A percentile compares a stretch with the other conserved stretches of the same genome.
phyloP scores from a whole-genome alignment of 2,888 invertebrate species.

The Diarsia rubi region DNA sequence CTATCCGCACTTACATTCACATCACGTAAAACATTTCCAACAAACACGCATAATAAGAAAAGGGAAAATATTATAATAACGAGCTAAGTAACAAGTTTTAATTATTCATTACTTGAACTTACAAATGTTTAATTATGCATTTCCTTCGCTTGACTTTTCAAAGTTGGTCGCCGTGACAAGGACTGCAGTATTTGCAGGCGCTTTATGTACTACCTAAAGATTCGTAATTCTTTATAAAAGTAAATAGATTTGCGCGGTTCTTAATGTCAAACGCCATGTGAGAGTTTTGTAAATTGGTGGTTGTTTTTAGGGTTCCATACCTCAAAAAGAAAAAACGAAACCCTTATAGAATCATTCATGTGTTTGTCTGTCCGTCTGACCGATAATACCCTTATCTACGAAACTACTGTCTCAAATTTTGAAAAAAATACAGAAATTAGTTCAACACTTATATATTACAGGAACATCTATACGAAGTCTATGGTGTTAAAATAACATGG shows the following conservation, averaged over 20 bases:
- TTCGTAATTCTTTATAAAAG: slow-evolving; percentile 16
- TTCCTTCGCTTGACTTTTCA: slow-evolving; percentile 57
- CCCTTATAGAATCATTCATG: too few relatives aligned
- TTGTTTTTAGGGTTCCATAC: too few relatives aligned
- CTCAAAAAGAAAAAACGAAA: too few relatives aligned
- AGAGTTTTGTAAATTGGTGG: neutral
- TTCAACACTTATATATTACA: too few relatives aligned
- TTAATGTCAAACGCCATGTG: slow-evolving; percentile 9
- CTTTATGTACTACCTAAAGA: slow-evolving; percentile 23
- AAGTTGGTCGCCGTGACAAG: slow-evolving; percentile 53
- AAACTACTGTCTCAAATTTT: too few relatives aligned
- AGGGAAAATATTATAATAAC: slow-evolving; percentile 48
- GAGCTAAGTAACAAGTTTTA: slow-evolving; percentile 61
- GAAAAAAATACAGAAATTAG: too few relatives aligned
- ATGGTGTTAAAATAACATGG: too few relatives aligned
- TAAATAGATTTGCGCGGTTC: neutral
- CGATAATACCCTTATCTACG: too few relatives aligned
- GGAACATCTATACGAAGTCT: too few relatives aligned
- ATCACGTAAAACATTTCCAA: neutral
- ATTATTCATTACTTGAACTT: slow-evolving; percentile 62
- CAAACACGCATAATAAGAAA: slow-evolving; percentile 11
- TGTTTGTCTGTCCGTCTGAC: too few relatives aligned
- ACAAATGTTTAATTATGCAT: slow-evolving; percentile 65
- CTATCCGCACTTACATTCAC: neutral
- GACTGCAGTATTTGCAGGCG: slow-evolving; percentile 35